Evolutionary conservation across 1,140 invertebrate genomes (phyloP).

Genomic region (Teleogryllus occipitalis): DNA sequence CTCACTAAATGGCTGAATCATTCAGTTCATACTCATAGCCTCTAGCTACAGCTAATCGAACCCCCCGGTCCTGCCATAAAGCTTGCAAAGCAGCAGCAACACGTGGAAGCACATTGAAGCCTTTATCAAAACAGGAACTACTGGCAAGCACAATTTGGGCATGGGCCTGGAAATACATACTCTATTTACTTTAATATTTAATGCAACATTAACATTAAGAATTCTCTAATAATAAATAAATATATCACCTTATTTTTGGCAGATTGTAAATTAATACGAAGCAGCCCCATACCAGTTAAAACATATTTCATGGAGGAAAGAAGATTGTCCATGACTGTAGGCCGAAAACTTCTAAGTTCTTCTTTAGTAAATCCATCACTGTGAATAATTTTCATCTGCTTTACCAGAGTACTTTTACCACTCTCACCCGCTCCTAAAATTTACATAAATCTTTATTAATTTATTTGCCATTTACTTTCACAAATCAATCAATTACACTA

Average conservation of each 20-base stretch:
- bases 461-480: not conserved
- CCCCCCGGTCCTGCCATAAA: constrained; percentile 50
- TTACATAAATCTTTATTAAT: not conserved
- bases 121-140: constrained; percentile 43
- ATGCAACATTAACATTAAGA: not conserved
- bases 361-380: constrained; percentile 62
- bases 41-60: constrained; percentile 50
- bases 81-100: constrained; percentile 42
- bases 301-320: constrained; percentile 61
- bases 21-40: constrained; percentile 68
- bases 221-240: not conserved
- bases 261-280: constrained; percentile 52
- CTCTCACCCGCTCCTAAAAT: constrained; percentile 52
- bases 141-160: constrained; percentile 40
- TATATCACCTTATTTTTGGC: constrained; percentile 45
- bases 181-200: not conserved
- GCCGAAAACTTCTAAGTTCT: constrained; percentile 54
- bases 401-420: constrained; percentile 61
- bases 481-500: not conserved
- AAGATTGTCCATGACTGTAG: constrained; percentile 56
- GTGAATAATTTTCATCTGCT: constrained; percentile 71
- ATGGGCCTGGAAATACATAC: constrained; percentile 33
- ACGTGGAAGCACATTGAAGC: constrained; percentile 39
- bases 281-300: constrained; percentile 54
- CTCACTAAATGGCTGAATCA: constrained; percentile 64